Evolutionary conservation across 2,797 vertebrate species (phyloP), one percentile per base, ranked within the genome.

Genomic region (Austrolebias charrua): DNA sequence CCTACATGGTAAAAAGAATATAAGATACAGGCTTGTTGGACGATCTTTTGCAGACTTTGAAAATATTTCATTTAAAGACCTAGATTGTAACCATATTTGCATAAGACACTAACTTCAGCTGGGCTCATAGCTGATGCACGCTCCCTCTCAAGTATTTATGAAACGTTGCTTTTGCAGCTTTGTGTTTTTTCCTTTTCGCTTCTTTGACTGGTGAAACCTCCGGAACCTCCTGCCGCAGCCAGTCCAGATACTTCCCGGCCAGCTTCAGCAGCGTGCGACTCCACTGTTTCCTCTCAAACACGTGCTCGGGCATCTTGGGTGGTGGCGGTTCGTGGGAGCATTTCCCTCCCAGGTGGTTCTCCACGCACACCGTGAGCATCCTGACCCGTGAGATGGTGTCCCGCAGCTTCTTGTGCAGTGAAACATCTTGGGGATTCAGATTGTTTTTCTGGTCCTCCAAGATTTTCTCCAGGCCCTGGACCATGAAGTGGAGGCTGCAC

Each of bases 211-310:
- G 76, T 16, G 47, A 15, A 12, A 24, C 24, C 1, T 19, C 4
- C 24, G n/a, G 20, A 5, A 1, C 3, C 14, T 45, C 47, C 0
- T 0, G 0, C 47, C 70, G 9, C 55, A 92, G 43, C 79, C 86
- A 81, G 1, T 1, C 0, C 40, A 92, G 70, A 54, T 91, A 92
- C 4, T 24, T 1, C 18, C 2, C 4, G 0, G 84, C 75, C 0
- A 6, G 35, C 13, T 71, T 15, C 52, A 93, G 0, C 18, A 91
- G 65, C 3, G 80, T 74, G 50, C 64, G 59, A 51, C 75, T 73
- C 91, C 90, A 93, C 71, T 78, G 78, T 67, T 90, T 91, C 58
- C 40, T 83, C 0, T 57, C 6, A 69, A 88, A 90, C 0, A 0
- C 0, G 0, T 35, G 0, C 1, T 0, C 2, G 2, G 71, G 69